Evolutionary conservation across 2,113 vertebrate species (phyloP).

Genomic region (Ibidorhyncha struthersii): DNA sequence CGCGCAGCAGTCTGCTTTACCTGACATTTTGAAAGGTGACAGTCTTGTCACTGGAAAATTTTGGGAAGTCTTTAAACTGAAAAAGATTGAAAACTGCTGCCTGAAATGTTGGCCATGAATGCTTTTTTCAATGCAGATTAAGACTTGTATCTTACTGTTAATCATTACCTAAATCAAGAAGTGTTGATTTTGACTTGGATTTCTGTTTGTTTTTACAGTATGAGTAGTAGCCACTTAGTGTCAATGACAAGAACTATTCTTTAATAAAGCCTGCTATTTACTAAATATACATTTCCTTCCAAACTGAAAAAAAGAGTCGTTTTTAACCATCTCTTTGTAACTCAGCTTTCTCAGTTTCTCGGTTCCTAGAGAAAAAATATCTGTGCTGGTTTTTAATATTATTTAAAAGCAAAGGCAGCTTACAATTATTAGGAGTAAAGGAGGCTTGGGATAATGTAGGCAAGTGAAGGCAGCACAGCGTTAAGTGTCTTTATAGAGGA

Average conservation of each 20-base stretch:
- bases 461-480: neutral
- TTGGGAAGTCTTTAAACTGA: neutral
- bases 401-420: neutral
- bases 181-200: neutral
- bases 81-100: neutral
- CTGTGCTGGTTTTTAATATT: neutral
- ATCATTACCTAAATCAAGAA: neutral
- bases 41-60: neutral
- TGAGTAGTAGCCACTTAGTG: neutral
- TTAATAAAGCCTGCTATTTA: neutral
- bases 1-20: rapidly evolving
- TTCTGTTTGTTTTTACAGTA: neutral
- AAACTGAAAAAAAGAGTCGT: neutral
- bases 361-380: neutral
- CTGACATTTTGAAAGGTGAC: rapidly evolving
- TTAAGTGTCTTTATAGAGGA: neutral
- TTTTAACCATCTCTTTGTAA: neutral
- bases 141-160: neutral
- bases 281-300: neutral
- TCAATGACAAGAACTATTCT: neutral
- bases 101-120: neutral
- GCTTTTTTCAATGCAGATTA: neutral
- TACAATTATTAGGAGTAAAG: neutral
- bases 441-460: neutral
- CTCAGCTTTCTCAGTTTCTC: neutral